phyloP scores from a whole-genome alignment of 2,888 invertebrate genomes.

The Agrotis clavis region DNA sequence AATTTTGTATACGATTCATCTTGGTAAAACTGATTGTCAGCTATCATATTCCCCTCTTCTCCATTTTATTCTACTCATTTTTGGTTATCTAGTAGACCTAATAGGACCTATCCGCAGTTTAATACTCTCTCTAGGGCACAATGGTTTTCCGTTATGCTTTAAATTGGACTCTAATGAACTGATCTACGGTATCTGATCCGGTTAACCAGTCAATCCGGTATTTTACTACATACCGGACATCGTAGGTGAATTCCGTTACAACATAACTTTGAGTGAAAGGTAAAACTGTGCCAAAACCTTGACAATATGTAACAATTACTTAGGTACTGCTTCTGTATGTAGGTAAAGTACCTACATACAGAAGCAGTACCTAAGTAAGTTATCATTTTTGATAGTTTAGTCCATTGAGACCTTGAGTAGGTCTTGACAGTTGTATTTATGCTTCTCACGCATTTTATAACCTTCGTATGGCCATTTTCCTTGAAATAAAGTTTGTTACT shows the following conservation, averaged over 20 bases:
- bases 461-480: background rate
- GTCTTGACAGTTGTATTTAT: constrained; percentile 8
- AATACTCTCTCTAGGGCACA: no score
- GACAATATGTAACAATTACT: constrained; percentile 42
- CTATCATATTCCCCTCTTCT: no score
- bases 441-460: background rate
- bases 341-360: no score
- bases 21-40: no score
- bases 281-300: constrained; percentile 44
- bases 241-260: constrained; percentile 4
- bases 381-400: constrained; percentile 26
- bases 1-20: no score
- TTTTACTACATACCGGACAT: background rate
- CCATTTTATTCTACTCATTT: no score
- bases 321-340: background rate
- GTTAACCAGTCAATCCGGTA: background rate
- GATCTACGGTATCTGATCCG: no score
- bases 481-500: background rate
- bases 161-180: no score
- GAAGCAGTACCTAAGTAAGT: no score
- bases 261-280: constrained; percentile 47
- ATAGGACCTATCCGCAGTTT: no score
- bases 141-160: no score
- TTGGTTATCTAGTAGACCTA: no score
- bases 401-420: constrained; percentile 19